A percentile compares a stretch with the other conserved stretches of the same genome.
phyloP scores from a whole-genome alignment of 2,113 vertebrate genomes.

The Struthio camelus region DNA sequence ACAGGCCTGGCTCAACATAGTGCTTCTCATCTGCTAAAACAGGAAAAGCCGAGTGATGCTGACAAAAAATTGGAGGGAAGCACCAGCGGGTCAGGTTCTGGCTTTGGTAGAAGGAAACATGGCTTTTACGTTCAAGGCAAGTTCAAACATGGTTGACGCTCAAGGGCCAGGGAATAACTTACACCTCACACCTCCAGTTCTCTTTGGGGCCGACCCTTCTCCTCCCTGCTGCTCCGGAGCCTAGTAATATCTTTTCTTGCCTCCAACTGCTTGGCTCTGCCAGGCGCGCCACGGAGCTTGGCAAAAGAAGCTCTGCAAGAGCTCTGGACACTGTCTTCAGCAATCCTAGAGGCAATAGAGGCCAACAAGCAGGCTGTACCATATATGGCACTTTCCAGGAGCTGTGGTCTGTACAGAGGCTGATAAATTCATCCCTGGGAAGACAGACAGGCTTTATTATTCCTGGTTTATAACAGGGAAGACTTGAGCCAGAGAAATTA shows the following conservation, averaged over 20 bases:
- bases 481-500: background rate
- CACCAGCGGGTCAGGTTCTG: rapidly evolving
- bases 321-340: background rate
- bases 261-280: rapidly evolving
- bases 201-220: background rate
- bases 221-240: background rate
- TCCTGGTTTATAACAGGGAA: background rate
- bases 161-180: background rate
- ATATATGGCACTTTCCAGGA: background rate
- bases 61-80: background rate
- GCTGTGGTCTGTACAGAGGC: background rate
- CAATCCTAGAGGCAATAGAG: background rate
- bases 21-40: background rate
- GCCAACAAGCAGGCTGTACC: background rate
- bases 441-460: background rate
- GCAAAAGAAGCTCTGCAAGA: background rate
- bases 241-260: background rate
- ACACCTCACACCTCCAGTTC: background rate
- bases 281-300: background rate
- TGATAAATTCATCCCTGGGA: background rate
- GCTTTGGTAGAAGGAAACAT: background rate
- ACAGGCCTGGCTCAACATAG: background rate
- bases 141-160: background rate
- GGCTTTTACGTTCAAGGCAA: background rate
- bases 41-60: background rate